phyloP scores from a whole-genome alignment of 2,113 vertebrate genomes.

The Phalacrocorax pelagicus region DNA sequence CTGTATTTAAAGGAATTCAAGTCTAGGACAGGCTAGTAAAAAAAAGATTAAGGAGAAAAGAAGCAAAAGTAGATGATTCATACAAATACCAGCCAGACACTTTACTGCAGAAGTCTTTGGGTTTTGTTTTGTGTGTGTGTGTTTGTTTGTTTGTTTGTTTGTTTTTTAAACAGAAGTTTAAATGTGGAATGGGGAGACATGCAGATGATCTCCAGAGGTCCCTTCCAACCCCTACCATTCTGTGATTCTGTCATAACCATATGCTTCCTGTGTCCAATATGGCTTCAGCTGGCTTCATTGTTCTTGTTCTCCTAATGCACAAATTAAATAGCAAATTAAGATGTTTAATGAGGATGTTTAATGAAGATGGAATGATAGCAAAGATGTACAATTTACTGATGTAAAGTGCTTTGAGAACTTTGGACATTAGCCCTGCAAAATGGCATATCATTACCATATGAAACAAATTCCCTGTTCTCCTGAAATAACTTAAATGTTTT shows the following conservation, averaged over 20 bases:
- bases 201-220: too few species aligned
- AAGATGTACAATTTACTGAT: background rate
- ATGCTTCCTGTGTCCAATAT: background rate
- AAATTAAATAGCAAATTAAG: background rate
- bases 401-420: background rate
- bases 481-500: conserved; percentile 29
- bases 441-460: background rate
- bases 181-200: background rate
- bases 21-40: background rate
- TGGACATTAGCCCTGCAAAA: background rate
- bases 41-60: background rate
- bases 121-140: too few species aligned
- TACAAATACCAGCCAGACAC: background rate
- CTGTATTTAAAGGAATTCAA: conserved; percentile 5
- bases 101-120: background rate
- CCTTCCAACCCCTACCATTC: too few species aligned
- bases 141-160: too few species aligned
- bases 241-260: background rate
- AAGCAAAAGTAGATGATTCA: background rate
- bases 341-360: background rate
- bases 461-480: conserved; percentile 3
- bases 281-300: background rate
- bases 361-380: background rate
- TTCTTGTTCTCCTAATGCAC: background rate
- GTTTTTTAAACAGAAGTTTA: background rate